A percentile compares a stretch with the other conserved stretches of the same genome.
Conservation (phyloP, 2,113 vertebrate genomes). For the Upupa epops region DNA sequence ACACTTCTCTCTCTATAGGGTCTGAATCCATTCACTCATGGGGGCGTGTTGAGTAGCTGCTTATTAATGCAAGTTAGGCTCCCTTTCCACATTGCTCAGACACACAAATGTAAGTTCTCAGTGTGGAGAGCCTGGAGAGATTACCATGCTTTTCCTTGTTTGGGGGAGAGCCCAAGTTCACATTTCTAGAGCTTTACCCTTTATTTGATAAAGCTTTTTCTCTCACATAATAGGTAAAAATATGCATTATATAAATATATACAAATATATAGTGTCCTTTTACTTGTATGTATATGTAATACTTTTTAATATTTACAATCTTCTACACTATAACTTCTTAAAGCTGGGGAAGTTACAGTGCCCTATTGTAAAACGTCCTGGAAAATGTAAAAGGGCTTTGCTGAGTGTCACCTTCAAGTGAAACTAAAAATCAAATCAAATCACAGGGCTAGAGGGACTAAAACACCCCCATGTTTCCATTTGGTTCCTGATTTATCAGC, state of each 20-base stretch:
- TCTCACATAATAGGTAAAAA: no score
- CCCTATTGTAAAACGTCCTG: neutral
- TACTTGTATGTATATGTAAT: neutral
- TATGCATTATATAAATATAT: no score
- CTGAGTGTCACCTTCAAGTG: neutral
- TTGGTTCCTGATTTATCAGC: neutral
- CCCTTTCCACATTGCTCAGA: slow-evolving; percentile 34
- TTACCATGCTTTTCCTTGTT: neutral
- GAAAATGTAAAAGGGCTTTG: neutral
- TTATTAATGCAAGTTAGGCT: slow-evolving; percentile 59
- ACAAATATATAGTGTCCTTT: no score
- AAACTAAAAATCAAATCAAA: slow-evolving; percentile 22
- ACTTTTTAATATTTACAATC: neutral
- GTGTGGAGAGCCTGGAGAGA: neutral
- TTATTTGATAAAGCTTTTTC: neutral
- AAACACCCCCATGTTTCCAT: neutral
- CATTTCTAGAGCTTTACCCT: neutral
- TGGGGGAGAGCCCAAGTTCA: neutral
- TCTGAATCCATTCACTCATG: slow-evolving; percentile 68
- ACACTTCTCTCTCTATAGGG: slow-evolving; percentile 58
- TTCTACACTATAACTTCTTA: neutral
- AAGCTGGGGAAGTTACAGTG: neutral
- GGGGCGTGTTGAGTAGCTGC: slow-evolving; percentile 61
- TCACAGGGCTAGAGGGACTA: neutral
- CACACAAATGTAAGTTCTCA: neutral